Conservation (phyloP, 2,888 invertebrate genomes). For the Dolomedes plantarius region DNA sequence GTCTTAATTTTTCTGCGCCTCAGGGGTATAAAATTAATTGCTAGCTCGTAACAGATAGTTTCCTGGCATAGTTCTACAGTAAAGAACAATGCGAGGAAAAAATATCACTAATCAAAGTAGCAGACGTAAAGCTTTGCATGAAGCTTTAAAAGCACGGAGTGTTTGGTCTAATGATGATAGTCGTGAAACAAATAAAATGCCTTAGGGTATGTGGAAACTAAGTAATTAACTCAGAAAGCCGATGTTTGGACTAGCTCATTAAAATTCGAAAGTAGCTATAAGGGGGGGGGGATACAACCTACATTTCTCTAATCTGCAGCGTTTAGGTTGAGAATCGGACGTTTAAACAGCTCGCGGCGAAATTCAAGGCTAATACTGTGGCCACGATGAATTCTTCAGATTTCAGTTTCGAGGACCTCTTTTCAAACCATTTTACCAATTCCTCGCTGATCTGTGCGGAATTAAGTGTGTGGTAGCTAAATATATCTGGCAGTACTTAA, state of each 20-base stretch:
- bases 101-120: constrained; percentile 59
- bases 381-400: background rate
- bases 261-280: constrained; percentile 51
- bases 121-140: constrained; percentile 23
- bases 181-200: constrained; percentile 64
- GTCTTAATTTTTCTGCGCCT: constrained; percentile 68
- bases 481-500: background rate
- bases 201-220: constrained; percentile 59
- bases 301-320: background rate
- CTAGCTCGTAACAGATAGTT: constrained; percentile 59
- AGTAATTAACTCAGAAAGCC: constrained; percentile 70
- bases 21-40: constrained; percentile 68
- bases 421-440: background rate
- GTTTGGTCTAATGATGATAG: constrained; percentile 59
- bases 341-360: background rate
- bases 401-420: background rate
- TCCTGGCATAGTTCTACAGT: constrained; percentile 10
- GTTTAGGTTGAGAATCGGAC: background rate
- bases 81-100: constrained; percentile 45
- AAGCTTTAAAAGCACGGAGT: constrained; percentile 55
- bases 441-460: background rate
- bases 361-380: background rate
- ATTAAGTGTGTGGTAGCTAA: background rate
- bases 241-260: constrained; percentile 63
- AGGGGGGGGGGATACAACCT: background rate